Conservation (phyloP, 2,113 vertebrate species). For the Pluvianellus socialis region DNA sequence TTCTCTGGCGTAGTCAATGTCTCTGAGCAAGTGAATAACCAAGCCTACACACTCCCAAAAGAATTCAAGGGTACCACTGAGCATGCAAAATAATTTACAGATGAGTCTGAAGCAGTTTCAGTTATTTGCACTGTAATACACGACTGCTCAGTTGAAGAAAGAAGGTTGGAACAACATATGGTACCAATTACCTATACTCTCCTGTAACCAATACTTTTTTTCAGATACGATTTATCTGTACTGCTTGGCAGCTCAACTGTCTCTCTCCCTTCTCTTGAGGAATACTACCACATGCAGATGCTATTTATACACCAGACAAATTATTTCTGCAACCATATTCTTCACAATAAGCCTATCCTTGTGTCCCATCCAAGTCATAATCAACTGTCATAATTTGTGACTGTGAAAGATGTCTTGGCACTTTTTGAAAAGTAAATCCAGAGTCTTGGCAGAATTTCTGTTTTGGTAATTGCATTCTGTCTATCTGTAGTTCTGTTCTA, state of each 20-base stretch:
- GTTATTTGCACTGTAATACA: neutral
- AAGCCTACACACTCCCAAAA: neutral
- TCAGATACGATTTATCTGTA: neutral
- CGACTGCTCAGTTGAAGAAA: neutral
- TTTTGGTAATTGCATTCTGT: neutral
- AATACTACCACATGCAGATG: neutral
- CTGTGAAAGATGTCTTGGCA: neutral
- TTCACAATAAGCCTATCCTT: neutral
- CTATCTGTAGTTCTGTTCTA: neutral
- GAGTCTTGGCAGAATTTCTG: neutral
- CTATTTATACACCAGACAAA: neutral
- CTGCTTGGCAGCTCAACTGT: conserved; percentile 26
- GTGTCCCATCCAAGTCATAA: neutral
- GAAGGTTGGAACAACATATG: neutral
- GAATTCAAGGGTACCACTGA: neutral
- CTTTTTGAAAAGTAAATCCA: neutral
- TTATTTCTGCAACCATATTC: neutral
- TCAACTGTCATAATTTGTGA: neutral
- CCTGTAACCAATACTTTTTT: neutral
- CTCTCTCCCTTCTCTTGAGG: neutral
- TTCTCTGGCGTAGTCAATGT: neutral
- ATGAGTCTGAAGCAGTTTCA: neutral
- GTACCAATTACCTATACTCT: neutral
- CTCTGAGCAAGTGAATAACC: neutral
- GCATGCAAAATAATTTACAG: neutral